These are phyloP conservation scores for Drosophila stalkeri DNA, from an alignment of 2,888 invertebrate species.

Conservation along the genomic window DNA sequence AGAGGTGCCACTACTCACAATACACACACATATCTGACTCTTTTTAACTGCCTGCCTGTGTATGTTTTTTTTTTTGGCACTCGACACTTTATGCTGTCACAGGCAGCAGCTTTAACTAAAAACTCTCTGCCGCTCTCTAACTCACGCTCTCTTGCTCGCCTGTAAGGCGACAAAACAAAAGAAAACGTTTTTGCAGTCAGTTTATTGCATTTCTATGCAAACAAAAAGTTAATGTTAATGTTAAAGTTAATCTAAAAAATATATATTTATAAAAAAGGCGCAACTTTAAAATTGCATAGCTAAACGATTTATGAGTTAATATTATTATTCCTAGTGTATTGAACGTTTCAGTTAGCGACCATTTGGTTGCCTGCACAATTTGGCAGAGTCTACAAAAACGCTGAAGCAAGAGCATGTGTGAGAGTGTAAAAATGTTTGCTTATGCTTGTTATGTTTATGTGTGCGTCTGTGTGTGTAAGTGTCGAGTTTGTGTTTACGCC, in stretches of 20 bases:
- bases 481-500: slow-evolving; percentile 53
- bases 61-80: slow-evolving; percentile 22
- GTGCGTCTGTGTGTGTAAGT: slow-evolving; percentile 34
- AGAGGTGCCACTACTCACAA: neutral
- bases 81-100: slow-evolving; percentile 40
- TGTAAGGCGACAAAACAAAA: slow-evolving; percentile 27
- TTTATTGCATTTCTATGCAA: neutral
- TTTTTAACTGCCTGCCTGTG: neutral
- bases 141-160: neutral
- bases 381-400: slow-evolving; percentile 9
- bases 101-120: slow-evolving; percentile 28
- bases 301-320: neutral
- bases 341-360: slow-evolving; percentile 5
- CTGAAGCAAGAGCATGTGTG: neutral
- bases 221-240: neutral
- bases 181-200: slow-evolving; percentile 5
- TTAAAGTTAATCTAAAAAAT: neutral
- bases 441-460: slow-evolving; percentile 21
- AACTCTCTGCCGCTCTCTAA: slow-evolving; percentile 1
- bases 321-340: neutral
- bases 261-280: neutral
- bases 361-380: slow-evolving; percentile 41
- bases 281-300: neutral
- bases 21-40: neutral
- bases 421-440: slow-evolving; percentile 11